These are phyloP conservation scores for Syngnathus acus DNA, from an alignment of 2,797 vertebrate genomes.

Conservation along the genomic window DNA sequence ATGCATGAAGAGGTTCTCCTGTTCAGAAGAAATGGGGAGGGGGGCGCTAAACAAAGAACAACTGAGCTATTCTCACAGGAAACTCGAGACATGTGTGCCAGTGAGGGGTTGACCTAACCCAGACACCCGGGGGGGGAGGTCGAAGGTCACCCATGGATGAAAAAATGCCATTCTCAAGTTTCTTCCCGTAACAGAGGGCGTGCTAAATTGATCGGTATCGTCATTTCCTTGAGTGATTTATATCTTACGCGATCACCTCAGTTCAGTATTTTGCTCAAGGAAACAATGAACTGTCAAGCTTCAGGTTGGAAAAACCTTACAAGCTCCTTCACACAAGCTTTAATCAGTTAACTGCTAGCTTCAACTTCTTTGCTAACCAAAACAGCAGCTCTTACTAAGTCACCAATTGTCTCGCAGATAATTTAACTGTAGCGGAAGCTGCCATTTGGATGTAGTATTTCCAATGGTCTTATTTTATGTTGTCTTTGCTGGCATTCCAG, in stretches of 20 bases:
- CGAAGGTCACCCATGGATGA: slow-evolving; percentile 33
- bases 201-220: background rate
- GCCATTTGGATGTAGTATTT: no score
- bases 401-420: no score
- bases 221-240: background rate
- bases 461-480: background rate
- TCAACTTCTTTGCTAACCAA: background rate
- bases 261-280: background rate
- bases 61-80: slow-evolving; percentile 20
- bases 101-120: slow-evolving; percentile 40
- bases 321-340: background rate
- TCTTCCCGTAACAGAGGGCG: slow-evolving; percentile 1
- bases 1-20: slow-evolving; percentile 33
- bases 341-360: background rate
- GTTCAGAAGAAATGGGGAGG: background rate
- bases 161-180: slow-evolving; percentile 8
- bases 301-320: background rate
- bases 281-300: background rate
- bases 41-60: slow-evolving; percentile 38
- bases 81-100: slow-evolving; percentile 32
- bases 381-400: background rate
- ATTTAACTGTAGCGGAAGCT: background rate
- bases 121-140: slow-evolving; percentile 12
- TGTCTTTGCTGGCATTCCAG: background rate
- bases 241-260: background rate